Evolutionary conservation across 2,888 invertebrate genomes (phyloP).

Genomic region (Amphipoea oculea): DNA sequence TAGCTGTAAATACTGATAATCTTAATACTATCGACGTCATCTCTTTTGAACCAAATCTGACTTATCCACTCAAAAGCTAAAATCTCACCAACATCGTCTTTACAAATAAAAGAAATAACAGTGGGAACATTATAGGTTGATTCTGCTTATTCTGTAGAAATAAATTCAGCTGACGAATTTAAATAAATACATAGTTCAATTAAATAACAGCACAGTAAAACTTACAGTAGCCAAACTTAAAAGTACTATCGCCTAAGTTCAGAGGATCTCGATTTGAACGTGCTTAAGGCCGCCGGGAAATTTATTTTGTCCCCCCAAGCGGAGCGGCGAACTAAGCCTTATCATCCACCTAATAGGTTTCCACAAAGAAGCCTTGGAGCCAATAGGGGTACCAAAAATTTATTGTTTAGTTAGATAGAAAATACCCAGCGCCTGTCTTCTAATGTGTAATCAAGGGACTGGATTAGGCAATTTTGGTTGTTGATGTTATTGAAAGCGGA

Average conservation of each 20-base stretch:
- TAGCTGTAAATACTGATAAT: not conserved
- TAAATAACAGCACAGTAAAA: conserved; percentile 31
- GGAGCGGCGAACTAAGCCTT: conserved; percentile 66
- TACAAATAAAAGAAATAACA: conserved; percentile 3
- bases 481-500: conserved; percentile 36
- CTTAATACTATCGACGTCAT: not conserved
- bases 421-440: conserved; percentile 36
- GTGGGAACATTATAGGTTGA: not conserved
- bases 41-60: not conserved
- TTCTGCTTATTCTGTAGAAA: not conserved
- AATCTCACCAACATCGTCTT: not conserved
- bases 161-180: conserved; percentile 11
- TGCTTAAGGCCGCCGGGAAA: conserved; percentile 70
- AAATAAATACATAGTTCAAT: conserved; percentile 15
- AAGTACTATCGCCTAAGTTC: conserved; percentile 52
- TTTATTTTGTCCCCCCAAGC: conserved; percentile 69
- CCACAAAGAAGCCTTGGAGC: conserved; percentile 62
- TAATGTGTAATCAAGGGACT: conserved; percentile 46
- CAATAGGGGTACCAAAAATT: conserved; percentile 61
- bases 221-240: conserved; percentile 39
- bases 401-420: conserved; percentile 62
- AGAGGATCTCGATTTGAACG: conserved; percentile 66
- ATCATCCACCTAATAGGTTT: conserved; percentile 71
- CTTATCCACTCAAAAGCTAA: not conserved
- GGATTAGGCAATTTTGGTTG: conserved; percentile 24